Evolutionary conservation across 2,113 vertebrate species (phyloP).

Genomic region (Plectropomus leopardus): DNA sequence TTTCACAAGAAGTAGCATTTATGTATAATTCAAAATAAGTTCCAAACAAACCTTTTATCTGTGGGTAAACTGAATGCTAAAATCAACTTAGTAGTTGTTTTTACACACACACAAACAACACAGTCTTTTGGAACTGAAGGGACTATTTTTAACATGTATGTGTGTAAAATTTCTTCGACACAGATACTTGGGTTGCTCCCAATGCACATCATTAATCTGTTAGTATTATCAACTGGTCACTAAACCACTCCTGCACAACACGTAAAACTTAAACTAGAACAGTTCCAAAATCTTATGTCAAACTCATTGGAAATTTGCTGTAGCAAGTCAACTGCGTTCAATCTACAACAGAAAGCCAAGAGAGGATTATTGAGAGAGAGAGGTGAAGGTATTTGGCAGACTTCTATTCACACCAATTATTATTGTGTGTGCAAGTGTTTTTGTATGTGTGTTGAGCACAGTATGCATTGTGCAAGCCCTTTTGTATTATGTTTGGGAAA

Average conservation of each 20-base stretch:
- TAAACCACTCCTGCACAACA: background rate
- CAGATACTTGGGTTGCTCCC: background rate
- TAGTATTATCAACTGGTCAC: background rate
- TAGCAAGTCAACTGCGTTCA: slow-evolving; percentile 10
- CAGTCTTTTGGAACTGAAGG: background rate
- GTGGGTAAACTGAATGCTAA: background rate
- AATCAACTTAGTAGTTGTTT: background rate
- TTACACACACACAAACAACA: background rate
- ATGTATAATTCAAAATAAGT: background rate
- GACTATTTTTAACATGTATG: background rate
- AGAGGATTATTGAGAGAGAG: slow-evolving; percentile 12
- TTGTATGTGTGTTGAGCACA: background rate
- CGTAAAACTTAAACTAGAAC: slow-evolving; percentile 23
- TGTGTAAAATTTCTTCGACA: background rate
- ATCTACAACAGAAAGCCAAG: slow-evolving; percentile 27
- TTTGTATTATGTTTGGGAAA: background rate
- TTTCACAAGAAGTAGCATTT: background rate
- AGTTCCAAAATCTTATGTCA: slow-evolving; percentile 16
- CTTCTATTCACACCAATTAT: background rate
- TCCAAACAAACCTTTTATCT: background rate
- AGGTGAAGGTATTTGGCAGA: slow-evolving; percentile 27
- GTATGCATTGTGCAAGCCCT: background rate
- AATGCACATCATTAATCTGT: slow-evolving; percentile 11
- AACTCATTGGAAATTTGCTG: slow-evolving; percentile 22
- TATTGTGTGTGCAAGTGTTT: background rate